Conservation (phyloP, 2,113 vertebrate genomes). For the Scytalopus superciliaris region DNA sequence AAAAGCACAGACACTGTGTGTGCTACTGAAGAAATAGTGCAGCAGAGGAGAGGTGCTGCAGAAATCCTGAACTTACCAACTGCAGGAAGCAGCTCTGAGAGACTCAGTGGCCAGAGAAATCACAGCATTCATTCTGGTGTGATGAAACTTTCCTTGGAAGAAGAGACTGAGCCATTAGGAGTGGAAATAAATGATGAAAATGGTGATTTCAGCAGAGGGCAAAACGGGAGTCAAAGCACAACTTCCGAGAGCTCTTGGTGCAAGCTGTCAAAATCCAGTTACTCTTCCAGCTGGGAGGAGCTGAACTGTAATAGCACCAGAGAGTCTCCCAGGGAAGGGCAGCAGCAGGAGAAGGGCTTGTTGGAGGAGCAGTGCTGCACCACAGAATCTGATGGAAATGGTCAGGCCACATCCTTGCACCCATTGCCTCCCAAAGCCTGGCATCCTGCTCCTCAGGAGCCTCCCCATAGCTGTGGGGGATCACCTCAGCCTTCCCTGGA, state of each 20-base stretch:
- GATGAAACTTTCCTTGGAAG: not conserved
- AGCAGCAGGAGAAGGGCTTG: not conserved
- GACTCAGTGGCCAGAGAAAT: not conserved
- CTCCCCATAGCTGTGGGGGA: rapidly evolving
- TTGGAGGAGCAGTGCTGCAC: conserved; percentile 12
- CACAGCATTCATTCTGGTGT: not conserved
- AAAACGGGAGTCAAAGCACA: conserved; percentile 62
- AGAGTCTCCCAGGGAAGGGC: not conserved
- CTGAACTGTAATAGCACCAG: not conserved
- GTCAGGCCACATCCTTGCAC: rapidly evolving
- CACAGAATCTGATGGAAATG: not conserved
- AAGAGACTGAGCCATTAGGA: not conserved
- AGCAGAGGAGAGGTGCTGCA: not conserved
- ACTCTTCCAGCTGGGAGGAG: conserved; percentile 73
- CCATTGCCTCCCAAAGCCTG: not conserved
- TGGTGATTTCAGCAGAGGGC: not conserved
- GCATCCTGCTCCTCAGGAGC: not conserved
- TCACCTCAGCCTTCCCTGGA: not conserved
- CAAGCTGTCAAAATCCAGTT: conserved; percentile 52
- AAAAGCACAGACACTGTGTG: conserved; percentile 54
- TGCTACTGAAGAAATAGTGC: not conserved
- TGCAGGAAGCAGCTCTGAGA: not conserved
- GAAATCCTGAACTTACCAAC: not conserved
- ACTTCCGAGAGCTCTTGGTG: conserved; percentile 74
- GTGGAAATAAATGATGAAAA: not conserved